phyloP scores from a whole-genome alignment of 2,797 vertebrate species.

The Propithecus perrieri region DNA sequence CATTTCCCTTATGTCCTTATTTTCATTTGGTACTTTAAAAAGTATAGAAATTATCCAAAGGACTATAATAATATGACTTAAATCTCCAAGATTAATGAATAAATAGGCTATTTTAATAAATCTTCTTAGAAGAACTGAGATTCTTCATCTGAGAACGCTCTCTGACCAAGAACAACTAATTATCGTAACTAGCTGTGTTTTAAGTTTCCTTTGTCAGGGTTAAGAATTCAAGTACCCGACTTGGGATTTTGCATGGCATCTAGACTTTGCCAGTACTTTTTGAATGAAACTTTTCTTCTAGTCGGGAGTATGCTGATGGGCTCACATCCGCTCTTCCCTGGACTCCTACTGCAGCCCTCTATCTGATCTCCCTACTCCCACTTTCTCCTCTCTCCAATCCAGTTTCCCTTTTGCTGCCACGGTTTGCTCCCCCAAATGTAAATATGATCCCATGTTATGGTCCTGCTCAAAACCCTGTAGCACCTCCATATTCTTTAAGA shows the following conservation, averaged over 20 bases:
- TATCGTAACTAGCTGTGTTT: neutral
- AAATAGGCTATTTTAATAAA: neutral
- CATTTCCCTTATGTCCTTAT: neutral
- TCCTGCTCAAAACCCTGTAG: neutral
- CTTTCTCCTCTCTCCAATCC: neutral
- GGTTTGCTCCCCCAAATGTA: neutral
- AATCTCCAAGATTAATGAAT: neutral
- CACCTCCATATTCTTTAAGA: no score
- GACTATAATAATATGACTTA: neutral
- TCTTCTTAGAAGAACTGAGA: neutral
- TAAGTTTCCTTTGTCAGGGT: neutral
- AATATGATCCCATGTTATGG: fast-evolving
- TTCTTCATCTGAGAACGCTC: neutral
- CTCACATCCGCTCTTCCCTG: neutral
- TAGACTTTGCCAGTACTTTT: neutral
- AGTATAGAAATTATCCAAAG: neutral
- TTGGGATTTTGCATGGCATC: neutral
- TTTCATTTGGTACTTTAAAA: neutral
- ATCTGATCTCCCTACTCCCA: neutral
- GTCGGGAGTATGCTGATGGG: neutral
- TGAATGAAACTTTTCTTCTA: neutral
- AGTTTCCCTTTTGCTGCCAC: no score
- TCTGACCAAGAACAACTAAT: neutral
- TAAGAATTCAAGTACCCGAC: neutral
- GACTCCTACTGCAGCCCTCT: neutral